These are phyloP conservation scores for Hippotragus niger DNA, from an alignment of 2,113 vertebrate species.

Conservation along the genomic window DNA sequence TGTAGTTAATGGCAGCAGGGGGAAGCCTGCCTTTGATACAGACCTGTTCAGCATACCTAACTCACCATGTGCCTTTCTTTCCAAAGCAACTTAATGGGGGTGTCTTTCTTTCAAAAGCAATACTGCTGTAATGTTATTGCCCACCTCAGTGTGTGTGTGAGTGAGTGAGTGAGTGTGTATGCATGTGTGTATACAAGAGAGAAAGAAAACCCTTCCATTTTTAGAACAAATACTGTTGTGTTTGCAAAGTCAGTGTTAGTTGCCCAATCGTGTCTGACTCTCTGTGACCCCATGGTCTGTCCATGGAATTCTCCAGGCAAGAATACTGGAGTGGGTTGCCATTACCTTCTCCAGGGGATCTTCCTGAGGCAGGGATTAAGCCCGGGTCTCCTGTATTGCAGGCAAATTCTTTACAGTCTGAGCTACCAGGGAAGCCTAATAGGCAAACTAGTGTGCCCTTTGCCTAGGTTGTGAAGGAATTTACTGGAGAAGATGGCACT, in stretches of 20 bases:
- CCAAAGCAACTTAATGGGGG: conserved; percentile 40
- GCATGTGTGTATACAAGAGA: too few species aligned
- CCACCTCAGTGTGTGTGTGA: neutral
- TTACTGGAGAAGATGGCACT: neutral
- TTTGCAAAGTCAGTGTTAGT: neutral
- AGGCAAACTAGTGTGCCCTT: neutral
- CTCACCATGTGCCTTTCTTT: conserved; percentile 64
- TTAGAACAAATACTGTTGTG: neutral
- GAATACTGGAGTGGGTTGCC: neutral
- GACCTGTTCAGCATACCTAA: conserved; percentile 73
- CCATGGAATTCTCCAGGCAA: neutral
- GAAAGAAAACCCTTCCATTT: neutral
- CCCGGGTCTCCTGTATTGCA: neutral
- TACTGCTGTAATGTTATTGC: conserved; percentile 51
- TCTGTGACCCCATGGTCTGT: neutral
- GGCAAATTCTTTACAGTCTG: neutral
- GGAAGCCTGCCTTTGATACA: conserved; percentile 78
- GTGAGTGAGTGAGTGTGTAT: neutral
- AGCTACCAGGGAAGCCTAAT: neutral
- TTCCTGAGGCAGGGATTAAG: neutral
- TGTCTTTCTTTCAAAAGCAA: conserved; percentile 64
- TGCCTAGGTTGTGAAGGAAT: neutral
- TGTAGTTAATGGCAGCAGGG: conserved; percentile 72
- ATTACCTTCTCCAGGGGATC: neutral
- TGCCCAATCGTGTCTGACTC: neutral